Evolutionary conservation across 1,140 invertebrate genomes (phyloP), one percentile per base, ranked within the genome.

Genomic region (Drosophila varians): DNA sequence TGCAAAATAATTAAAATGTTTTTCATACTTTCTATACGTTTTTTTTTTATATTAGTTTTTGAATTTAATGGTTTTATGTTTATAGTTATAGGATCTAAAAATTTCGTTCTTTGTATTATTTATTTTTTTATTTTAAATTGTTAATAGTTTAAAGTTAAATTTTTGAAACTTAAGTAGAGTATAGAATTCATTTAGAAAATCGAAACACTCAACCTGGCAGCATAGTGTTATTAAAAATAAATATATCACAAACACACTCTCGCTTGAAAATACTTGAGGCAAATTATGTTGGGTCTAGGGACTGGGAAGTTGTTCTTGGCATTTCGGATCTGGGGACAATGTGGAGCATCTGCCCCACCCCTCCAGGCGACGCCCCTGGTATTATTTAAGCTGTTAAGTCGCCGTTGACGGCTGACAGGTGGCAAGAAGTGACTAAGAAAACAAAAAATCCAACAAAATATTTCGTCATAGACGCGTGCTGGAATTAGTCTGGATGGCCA

Each of bases 371-470:
- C 23, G 3, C 47, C 21, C 47, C 55, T 23, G 16, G 51, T 26
- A 25, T 61, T 49, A 53, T 68, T 73, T 76, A 76, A 76, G 77
- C 77, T 76, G 58, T 55, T 80, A 80, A 80, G 77, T 60, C 60
- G 68, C 68, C 61, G 42, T 53, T 82, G 77, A 80, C 73, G 73
- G 25, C 77, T 82, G 77, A 80, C 77, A 80, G 77, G 77, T 82
- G 77, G 61, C 73, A 68, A 47, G 58, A 54, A 45, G 26, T 38
- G 16, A 38, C n/a, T 16, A 38, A 36, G 3, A 40, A 42, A 42
- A 42, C 1, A 42, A 42, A 42, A 42, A 42, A 18, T 18, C 9
- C 8, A 18, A 16, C 16, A 38, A 55, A 26, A 56, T 61, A 77
- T 82, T 82, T 68, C 73, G 34, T 82, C 56, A 73, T 58, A 58